These are phyloP conservation scores for Tetragonisca angustula DNA, from an alignment of 2,888 invertebrate species.

Conservation along the genomic window DNA sequence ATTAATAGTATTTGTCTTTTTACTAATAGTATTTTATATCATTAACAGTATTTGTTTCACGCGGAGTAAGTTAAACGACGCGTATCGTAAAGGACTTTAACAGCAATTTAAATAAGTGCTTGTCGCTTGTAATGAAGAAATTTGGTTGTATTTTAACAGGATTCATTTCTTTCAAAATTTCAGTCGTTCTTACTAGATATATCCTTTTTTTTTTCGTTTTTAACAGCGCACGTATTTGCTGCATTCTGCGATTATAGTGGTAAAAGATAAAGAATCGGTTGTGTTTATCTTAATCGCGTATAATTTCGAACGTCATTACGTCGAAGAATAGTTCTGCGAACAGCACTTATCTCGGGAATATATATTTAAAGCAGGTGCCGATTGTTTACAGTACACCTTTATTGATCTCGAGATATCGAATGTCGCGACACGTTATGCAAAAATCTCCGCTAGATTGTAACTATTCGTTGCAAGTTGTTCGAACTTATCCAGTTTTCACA, in stretches of 20 bases:
- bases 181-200: background rate
- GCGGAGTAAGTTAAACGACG: background rate
- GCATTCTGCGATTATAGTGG: background rate
- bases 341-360: slow-evolving; percentile 22
- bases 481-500: slow-evolving; percentile 3
- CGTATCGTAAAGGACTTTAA: background rate
- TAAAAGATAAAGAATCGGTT: background rate
- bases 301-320: background rate
- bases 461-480: slow-evolving; percentile 11
- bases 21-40: too few relatives aligned
- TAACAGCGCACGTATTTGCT: too few relatives aligned
- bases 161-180: background rate
- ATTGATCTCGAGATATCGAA: slow-evolving; percentile 26
- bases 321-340: slow-evolving; percentile 20
- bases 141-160: background rate
- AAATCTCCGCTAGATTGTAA: slow-evolving; percentile 39
- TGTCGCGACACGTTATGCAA: slow-evolving; percentile 31
- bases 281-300: slow-evolving; percentile 4
- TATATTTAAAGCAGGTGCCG: slow-evolving; percentile 22
- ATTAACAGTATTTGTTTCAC: background rate
- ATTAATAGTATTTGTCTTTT: slow-evolving; percentile 17
- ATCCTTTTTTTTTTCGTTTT: background rate
- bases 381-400: slow-evolving; percentile 13
- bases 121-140: background rate
- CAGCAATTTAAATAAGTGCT: background rate